Conservation (phyloP, 2,113 vertebrate genomes). For the Oryzias celebensis region DNA sequence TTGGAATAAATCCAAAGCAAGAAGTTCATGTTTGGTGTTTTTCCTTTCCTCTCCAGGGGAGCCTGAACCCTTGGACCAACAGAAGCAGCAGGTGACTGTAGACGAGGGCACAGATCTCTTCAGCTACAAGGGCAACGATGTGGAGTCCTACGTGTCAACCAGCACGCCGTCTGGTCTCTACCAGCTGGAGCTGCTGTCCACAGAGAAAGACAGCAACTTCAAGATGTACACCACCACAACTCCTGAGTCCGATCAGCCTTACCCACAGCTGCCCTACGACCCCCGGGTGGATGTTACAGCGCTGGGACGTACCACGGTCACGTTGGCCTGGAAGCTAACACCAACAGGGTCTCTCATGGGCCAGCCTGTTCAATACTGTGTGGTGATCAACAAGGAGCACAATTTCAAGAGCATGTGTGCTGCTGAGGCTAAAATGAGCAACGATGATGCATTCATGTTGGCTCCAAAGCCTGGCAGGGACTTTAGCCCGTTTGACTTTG, state of each 20-base stretch:
- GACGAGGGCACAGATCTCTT: conserved; percentile 88
- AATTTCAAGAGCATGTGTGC: conserved; percentile 99
- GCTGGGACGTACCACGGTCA: conserved; percentile 90
- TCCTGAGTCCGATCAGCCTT: conserved; percentile 94
- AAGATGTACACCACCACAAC: conserved; percentile 95
- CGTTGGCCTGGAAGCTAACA: conserved; percentile 94
- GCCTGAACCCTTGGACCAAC: conserved; percentile 90
- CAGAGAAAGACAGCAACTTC: conserved; percentile 96
- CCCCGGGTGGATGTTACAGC: conserved; percentile 92
- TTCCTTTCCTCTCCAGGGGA: conserved; percentile 79
- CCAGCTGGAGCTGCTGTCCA: conserved; percentile 93
- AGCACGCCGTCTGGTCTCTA: conserved; percentile 93
- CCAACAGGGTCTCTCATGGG: conserved; percentile 86
- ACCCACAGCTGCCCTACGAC: conserved; percentile 92
- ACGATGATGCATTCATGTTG: conserved; percentile 88
- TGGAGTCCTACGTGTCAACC: conserved; percentile 89
- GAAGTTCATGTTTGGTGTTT: conserved; percentile 26
- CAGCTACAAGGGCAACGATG: conserved; percentile 95
- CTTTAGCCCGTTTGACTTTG: conserved; percentile 96
- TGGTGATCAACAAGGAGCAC: conserved; percentile 95
- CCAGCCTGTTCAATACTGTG: conserved; percentile 92
- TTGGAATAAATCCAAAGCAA: not conserved
- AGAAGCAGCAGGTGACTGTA: conserved; percentile 86
- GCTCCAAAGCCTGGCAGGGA: conserved; percentile 92
- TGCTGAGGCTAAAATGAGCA: conserved; percentile 86